Percentiles rank a stretch among this genome's conserved stretches.
These are phyloP conservation scores for Alcedo quadribrachys DNA, from an alignment of 2,797 vertebrate genomes.

Conservation along the genomic window DNA sequence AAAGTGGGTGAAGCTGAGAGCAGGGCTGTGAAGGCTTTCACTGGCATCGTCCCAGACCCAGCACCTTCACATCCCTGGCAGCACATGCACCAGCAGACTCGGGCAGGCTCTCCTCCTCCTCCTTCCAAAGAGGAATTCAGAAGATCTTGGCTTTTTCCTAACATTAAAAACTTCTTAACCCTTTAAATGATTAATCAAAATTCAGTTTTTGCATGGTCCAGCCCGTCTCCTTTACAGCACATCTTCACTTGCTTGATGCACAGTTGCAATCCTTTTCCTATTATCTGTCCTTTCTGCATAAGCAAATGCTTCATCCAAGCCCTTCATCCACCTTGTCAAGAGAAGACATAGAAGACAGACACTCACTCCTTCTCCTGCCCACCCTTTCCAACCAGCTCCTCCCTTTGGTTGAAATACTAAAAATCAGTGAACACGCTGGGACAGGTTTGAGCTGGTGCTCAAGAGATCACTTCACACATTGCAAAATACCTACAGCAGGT, in stretches of 20 bases:
- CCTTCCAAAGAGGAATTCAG: background rate
- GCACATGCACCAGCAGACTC: background rate
- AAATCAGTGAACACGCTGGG: background rate
- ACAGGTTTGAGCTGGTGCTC: fast-evolving
- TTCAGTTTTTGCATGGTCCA: background rate
- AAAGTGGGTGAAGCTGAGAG: background rate
- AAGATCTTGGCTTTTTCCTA: background rate
- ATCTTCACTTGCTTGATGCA: background rate
- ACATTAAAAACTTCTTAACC: background rate
- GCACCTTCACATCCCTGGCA: background rate
- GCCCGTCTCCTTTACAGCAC: background rate
- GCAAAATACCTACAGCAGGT: background rate
- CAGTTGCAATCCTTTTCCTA: background rate
- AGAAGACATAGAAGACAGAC: background rate
- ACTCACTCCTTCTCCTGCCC: background rate
- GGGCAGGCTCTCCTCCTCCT: background rate
- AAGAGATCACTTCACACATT: fast-evolving
- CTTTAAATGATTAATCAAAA: background rate
- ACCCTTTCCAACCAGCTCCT: background rate
- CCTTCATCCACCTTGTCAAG: background rate
- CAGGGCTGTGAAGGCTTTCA: background rate
- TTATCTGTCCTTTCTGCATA: background rate
- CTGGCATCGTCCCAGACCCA: background rate
- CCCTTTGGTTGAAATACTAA: background rate
- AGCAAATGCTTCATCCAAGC: background rate